Conservation (phyloP, 2,888 invertebrate species). For the Pyrrhosoma nymphula region DNA sequence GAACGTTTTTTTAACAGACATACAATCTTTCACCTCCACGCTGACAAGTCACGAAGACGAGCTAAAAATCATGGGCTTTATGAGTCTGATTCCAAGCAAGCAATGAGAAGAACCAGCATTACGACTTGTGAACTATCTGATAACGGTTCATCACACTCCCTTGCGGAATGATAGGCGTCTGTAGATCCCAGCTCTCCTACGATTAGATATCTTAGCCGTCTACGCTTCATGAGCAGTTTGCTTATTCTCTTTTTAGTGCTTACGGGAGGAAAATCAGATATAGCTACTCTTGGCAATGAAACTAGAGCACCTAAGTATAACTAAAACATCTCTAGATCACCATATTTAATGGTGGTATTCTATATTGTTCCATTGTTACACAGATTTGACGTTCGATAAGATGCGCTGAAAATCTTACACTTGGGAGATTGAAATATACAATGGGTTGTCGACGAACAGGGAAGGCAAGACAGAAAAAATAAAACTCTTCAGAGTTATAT, state of each 20-base stretch:
- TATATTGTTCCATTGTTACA: not conserved
- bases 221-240: not conserved
- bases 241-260: not conserved
- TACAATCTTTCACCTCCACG: no score
- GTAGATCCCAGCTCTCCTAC: not conserved
- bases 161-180: not conserved
- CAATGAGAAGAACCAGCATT: not conserved
- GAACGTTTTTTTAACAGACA: no score
- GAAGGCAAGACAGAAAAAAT: not conserved
- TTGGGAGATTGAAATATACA: not conserved
- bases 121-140: not conserved
- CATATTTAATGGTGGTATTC: not conserved
- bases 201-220: not conserved
- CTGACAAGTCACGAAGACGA: no score
- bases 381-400: not conserved
- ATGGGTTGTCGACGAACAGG: not conserved
- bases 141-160: not conserved
- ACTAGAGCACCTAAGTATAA: not conserved
- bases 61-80: no score
- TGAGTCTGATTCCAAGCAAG: no score
- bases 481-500: not conserved
- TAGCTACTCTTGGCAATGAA: not conserved
- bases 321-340: not conserved
- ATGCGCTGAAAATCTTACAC: not conserved
- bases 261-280: not conserved